These are phyloP conservation scores for Toxotes lorentzi DNA, from an alignment of 2,797 vertebrate genomes.

Conservation along the genomic window DNA sequence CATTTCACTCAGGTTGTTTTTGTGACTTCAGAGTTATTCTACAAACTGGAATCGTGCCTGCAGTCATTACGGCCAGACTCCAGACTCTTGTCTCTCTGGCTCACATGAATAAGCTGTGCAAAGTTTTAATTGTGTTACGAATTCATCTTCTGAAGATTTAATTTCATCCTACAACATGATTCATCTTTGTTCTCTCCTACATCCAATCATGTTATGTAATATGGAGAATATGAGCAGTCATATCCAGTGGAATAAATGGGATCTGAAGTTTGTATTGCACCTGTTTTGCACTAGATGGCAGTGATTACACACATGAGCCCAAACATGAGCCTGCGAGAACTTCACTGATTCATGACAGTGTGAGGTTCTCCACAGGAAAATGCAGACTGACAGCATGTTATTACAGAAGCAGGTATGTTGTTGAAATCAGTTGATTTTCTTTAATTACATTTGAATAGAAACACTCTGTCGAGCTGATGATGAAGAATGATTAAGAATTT, in stretches of 20 bases:
- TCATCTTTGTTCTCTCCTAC: neutral
- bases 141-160: slow-evolving; percentile 5
- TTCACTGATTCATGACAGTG: neutral
- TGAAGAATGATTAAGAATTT: no score
- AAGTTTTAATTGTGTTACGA: neutral
- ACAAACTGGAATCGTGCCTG: neutral
- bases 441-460: neutral
- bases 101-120: slow-evolving; percentile 20
- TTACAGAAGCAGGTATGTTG: neutral
- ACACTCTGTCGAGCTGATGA: neutral
- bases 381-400: neutral
- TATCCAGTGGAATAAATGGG: slow-evolving; percentile 56
- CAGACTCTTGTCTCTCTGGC: slow-evolving; percentile 1
- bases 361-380: neutral
- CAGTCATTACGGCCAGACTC: neutral
- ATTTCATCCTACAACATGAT: slow-evolving; percentile 14
- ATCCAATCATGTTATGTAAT: neutral
- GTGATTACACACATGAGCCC: slow-evolving; percentile 24
- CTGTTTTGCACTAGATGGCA: slow-evolving; percentile 65
- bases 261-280: slow-evolving; percentile 34
- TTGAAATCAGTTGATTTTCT: neutral
- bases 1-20: slow-evolving; percentile 43
- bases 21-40: slow-evolving; percentile 1
- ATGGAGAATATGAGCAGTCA: neutral
- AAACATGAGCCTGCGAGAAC: neutral